Evolutionary conservation across 2,888 invertebrate genomes (phyloP), one percentile per base, ranked within the genome.

Genomic region (Synanthedon tipuliformis): DNA sequence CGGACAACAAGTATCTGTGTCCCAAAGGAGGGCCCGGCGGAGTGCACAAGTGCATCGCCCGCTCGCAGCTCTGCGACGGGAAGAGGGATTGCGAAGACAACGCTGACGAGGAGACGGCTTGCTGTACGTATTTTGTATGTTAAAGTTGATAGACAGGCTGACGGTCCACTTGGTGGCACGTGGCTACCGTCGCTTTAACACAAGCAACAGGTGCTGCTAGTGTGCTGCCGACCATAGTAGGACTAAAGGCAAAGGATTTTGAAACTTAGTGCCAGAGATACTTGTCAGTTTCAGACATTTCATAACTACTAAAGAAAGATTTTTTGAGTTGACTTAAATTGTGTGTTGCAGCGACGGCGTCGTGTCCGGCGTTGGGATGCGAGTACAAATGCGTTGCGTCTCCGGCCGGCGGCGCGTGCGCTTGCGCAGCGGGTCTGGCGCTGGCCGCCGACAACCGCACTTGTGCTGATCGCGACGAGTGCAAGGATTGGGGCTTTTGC

Each of bases 391-490:
- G 99, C 81, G 94, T 94, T 62, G 93, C 96, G 41, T 97, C 97
- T 0, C 91, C 96, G 7, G 91, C 90, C 5, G 98, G 98, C 51
- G 98, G 98, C 45, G 90, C 92, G 51, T 99, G 99, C 81, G 93
- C 92, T 56, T 99, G 99, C 82, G 92, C 93, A 0, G 89, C 92
- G 23, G 98, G 98, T 0, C 93, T 94, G 68, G 89, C 92, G 64
- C 89, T 98, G n/a, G 91, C 94, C 1, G 81, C 92, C 4, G 94
- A 95, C 73, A 95, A 95, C 71, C 89, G 93, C 62, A 94, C 94
- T 3, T 99, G 99, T 76, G 89, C 92, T 41, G 99, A 99, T 87
- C 90, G 95, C 62, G 93, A 99, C 83, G 98, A 99, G 80, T 96
- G 96, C 78, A 78, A 88, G 50, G 95, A 95, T 80, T 96, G 96